A percentile compares a stretch with the other conserved stretches of the same genome.
Evolutionary conservation across 2,113 vertebrate species (phyloP).

Genomic region (Ceyx cyanopectus): DNA sequence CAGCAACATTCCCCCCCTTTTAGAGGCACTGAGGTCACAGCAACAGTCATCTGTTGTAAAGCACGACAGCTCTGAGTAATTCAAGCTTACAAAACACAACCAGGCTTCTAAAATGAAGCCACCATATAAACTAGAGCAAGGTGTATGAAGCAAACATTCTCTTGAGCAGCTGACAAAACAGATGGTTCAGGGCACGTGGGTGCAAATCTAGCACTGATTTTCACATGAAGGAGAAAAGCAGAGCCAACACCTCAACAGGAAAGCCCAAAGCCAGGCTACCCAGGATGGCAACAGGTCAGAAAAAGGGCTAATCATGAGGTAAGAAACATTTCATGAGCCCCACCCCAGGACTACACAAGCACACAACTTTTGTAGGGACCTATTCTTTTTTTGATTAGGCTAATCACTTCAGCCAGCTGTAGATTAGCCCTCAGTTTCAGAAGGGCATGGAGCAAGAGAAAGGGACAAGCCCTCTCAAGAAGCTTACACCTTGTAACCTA

Average conservation of each 20-base stretch:
- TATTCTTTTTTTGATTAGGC: neutral
- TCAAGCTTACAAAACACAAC: neutral
- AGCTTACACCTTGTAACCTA: neutral
- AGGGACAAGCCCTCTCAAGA: neutral
- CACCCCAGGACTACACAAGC: neutral
- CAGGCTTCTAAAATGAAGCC: neutral
- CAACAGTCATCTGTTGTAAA: neutral
- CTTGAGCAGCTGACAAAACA: conserved; percentile 12
- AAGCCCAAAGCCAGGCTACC: neutral
- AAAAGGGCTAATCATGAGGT: neutral
- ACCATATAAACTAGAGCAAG: neutral
- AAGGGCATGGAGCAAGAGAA: neutral
- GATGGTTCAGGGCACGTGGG: neutral
- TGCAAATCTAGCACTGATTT: neutral
- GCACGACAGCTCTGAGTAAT: neutral
- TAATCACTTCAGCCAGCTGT: neutral
- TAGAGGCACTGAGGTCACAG: neutral
- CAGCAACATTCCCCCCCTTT: neutral
- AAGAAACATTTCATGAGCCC: neutral
- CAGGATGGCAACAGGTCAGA: neutral
- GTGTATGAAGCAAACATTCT: neutral
- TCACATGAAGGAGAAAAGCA: neutral
- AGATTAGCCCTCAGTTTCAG: neutral
- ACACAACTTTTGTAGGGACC: neutral
- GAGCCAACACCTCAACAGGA: neutral